phyloP scores from a whole-genome alignment of 2,113 vertebrate species.

The Acanthisitta chloris region DNA sequence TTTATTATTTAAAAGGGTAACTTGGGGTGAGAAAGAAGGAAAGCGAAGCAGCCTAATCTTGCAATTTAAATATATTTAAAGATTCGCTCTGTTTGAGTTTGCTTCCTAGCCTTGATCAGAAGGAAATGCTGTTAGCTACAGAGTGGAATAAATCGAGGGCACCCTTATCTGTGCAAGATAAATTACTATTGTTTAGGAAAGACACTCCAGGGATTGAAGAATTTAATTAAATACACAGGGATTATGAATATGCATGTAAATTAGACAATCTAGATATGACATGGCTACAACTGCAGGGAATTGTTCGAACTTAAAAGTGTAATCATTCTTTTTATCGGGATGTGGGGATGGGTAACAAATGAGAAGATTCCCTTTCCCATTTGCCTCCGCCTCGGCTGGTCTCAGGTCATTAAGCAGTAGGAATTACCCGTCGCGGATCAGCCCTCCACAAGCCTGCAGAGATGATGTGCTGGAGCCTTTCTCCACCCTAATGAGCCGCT shows the following conservation, averaged over 20 bases:
- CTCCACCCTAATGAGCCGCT: constrained; percentile 25
- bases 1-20: constrained; percentile 42
- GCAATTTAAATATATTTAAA: constrained; percentile 52
- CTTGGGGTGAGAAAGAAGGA: constrained; percentile 25
- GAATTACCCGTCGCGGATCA: constrained; percentile 49
- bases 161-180: constrained; percentile 72
- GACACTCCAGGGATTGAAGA: constrained; percentile 67
- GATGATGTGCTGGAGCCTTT: background rate
- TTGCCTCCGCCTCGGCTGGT: background rate
- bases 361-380: constrained; percentile 44
- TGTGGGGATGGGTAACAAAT: constrained; percentile 50
- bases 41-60: constrained; percentile 33
- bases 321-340: constrained; percentile 55
- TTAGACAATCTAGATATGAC: constrained; percentile 67
- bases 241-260: constrained; percentile 76
- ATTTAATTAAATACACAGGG: constrained; percentile 77
- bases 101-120: constrained; percentile 60
- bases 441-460: background rate
- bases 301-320: constrained; percentile 68
- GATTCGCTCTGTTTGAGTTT: constrained; percentile 44
- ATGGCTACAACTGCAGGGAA: constrained; percentile 67
- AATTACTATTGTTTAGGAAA: constrained; percentile 77
- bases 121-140: constrained; percentile 60
- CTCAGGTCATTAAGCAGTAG: constrained; percentile 64
- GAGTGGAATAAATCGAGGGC: constrained; percentile 69